Evolutionary conservation across 2,888 invertebrate species (phyloP), one percentile per base, ranked within the genome.

Genomic region (Cantharis rufa): DNA sequence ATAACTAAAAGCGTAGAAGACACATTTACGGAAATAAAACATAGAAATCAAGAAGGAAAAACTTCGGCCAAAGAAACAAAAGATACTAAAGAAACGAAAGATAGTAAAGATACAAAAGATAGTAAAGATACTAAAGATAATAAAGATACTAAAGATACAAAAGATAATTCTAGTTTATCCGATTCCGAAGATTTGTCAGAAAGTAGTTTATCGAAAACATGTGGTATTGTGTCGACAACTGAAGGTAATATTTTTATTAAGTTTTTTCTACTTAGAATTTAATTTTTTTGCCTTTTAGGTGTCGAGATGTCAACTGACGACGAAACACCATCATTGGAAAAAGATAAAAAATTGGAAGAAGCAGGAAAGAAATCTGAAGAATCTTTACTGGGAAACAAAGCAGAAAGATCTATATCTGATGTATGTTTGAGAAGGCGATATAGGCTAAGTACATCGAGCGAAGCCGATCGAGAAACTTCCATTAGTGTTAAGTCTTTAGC

Each of bases 1-100:
- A 92, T 94, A 79, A 92, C 94, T 62, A 94, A 94, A 85, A 94
- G 94, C 61, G 94, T 94, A 69, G 94, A 94, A 85, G 94, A 94
- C 78, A 94, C 93, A 88, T 89, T 94, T 75, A 93, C 92, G 10
- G 92, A 92, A 83, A 92, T 92, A 75, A 93, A 94, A 82, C 80
- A 86, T 1, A 82, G 87, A 76, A 86, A 85, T 71, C 85, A 84
- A n/a, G 82, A 82, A 48, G 80, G 78, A 11, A 87, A 87, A 64
- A 84, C 84, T 18, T 85, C 86, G 0, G 86, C 86, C 66, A 82
- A 81, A 72, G 82, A 79, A 66, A 63, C 69, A 13, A 72, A 77
- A 28, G 63, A 71, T 69, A 71, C 76, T 62, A 90, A 89, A 82
- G 89, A 92, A 66, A 63, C 69, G 13, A 72, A 77, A 28, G 63